These are phyloP conservation scores for Bathynomus jamesi DNA, from an alignment of 1,140 invertebrate species.

Conservation along the genomic window DNA sequence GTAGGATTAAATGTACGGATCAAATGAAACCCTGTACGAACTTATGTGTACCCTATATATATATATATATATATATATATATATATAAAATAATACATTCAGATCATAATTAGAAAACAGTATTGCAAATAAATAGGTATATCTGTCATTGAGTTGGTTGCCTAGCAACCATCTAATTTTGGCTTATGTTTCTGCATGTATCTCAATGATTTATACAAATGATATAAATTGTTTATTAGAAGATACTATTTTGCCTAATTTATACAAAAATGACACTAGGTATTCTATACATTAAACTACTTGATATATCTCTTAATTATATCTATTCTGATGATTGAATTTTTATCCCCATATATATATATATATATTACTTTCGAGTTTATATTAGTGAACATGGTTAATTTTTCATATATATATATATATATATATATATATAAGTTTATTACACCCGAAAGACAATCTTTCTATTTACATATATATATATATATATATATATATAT, in stretches of 20 bases:
- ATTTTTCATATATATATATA: neutral
- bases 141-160: too few relatives aligned
- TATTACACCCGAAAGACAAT: too few relatives aligned
- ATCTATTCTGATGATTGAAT: neutral
- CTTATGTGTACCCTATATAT: neutral
- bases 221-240: too few relatives aligned
- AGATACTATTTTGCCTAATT: too few relatives aligned
- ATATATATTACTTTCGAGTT: neutral
- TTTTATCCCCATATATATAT: neutral
- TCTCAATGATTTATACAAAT: too few relatives aligned
- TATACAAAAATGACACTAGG: neutral
- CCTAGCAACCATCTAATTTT: too few relatives aligned
- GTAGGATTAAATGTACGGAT: too few relatives aligned
- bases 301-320: neutral
- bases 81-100: neutral
- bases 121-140: too few relatives aligned
- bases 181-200: too few relatives aligned
- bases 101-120: too few relatives aligned
- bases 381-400: neutral
- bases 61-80: neutral
- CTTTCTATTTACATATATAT: neutral
- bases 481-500: conserved; percentile 3
- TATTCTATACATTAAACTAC: neutral
- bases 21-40: too few relatives aligned
- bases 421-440: neutral